Evolutionary conservation across 2,797 vertebrate genomes (phyloP).

Genomic region (Notamacropus eugenii): DNA sequence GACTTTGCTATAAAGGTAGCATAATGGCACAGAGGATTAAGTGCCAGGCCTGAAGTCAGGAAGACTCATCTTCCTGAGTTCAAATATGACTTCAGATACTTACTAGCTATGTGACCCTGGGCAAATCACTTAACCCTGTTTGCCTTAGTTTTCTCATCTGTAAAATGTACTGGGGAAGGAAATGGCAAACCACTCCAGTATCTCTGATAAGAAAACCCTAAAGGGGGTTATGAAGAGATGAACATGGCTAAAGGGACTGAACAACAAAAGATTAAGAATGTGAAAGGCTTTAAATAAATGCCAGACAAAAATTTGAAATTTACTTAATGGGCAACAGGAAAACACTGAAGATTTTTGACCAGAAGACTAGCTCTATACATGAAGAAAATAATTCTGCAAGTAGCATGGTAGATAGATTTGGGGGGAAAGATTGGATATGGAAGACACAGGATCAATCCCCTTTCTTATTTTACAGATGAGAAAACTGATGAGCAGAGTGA

Average conservation of each 20-base stretch:
- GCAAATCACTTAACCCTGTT: not conserved
- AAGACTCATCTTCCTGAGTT: no score
- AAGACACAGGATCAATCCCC: not conserved
- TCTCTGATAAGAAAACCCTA: not conserved
- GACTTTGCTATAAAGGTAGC: no score
- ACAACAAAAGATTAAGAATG: not conserved
- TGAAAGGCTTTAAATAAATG: not conserved
- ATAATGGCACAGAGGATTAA: no score
- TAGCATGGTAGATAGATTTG: no score
- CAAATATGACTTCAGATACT: no score
- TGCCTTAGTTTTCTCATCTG: not conserved
- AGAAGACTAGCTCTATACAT: no score
- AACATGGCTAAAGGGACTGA: no score
- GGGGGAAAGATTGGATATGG: not conserved
- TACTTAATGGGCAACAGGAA: no score
- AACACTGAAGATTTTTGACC: not conserved
- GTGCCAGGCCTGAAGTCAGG: no score
- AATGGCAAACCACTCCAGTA: not conserved
- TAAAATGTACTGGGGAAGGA: not conserved
- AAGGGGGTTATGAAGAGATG: not conserved
- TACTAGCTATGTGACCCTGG: no score
- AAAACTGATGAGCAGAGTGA: not conserved
- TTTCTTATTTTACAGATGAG: not conserved
- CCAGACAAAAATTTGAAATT: no score
- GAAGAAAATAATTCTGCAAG: no score